Conservation (phyloP, 2,113 vertebrate genomes). For the Hydropotes inermis region DNA sequence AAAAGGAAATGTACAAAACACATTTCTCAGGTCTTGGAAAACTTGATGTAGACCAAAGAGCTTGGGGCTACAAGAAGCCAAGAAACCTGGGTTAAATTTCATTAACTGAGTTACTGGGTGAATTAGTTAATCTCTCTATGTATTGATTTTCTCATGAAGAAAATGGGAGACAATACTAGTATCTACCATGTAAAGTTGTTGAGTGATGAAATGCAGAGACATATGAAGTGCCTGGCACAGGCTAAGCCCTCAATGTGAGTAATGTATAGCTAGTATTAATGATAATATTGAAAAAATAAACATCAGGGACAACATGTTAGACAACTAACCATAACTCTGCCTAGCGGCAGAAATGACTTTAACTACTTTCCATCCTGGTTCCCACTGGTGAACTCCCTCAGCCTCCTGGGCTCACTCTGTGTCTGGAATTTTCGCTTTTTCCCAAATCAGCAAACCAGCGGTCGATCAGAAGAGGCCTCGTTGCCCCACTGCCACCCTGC, state of each 20-base stretch:
- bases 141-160: background rate
- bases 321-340: background rate
- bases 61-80: background rate
- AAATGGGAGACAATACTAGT: background rate
- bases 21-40: background rate
- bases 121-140: background rate
- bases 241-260: background rate
- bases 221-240: background rate
- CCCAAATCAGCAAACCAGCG: background rate
- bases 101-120: background rate
- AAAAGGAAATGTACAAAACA: background rate
- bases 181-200: background rate
- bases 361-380: background rate
- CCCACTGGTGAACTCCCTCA: background rate
- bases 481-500: no score
- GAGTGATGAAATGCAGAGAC: background rate
- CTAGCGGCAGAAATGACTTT: conserved; percentile 34
- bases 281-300: background rate
- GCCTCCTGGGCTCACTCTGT: background rate
- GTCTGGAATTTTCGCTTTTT: conserved; percentile 15
- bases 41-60: background rate
- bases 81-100: background rate
- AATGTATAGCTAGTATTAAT: background rate
- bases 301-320: background rate
- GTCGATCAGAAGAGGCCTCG: background rate